Conservation (phyloP, 2,797 vertebrate species). For the Tragelaphus oryx region DNA sequence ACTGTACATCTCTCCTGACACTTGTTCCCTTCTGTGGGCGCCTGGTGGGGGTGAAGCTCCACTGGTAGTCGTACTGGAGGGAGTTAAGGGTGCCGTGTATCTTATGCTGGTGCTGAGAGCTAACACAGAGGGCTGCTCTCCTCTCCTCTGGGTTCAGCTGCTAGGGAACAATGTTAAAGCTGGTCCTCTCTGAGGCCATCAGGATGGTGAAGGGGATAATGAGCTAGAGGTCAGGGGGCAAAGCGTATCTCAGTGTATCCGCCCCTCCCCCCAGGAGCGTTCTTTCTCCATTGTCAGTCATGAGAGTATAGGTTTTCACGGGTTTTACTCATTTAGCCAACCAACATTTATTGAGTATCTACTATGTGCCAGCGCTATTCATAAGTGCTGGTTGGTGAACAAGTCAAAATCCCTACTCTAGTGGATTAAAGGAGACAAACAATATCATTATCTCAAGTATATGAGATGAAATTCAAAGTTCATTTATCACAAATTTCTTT, state of each 20-base stretch:
- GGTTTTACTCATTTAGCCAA: neutral
- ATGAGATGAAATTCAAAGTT: neutral
- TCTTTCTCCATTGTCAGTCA: neutral
- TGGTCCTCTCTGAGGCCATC: neutral
- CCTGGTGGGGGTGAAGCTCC: no score
- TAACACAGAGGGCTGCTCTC: neutral
- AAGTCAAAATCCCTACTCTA: neutral
- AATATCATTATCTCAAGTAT: neutral
- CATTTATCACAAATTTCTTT: neutral
- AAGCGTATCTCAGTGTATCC: neutral
- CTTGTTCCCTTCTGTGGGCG: neutral
- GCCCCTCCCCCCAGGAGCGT: accelerated
- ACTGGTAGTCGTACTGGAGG: accelerated
- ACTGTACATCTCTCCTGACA: neutral
- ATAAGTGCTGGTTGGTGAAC: neutral
- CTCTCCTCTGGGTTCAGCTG: neutral
- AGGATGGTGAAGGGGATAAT: neutral
- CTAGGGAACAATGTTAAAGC: neutral
- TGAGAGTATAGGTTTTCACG: neutral
- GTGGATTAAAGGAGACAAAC: neutral
- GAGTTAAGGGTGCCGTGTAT: neutral
- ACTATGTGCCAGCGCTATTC: neutral
- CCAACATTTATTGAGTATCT: neutral
- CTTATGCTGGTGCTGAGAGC: no score
- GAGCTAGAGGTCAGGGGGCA: neutral